Evolutionary conservation across 1,140 invertebrate genomes (phyloP).

Genomic region (Rhopalosiphum padi): DNA sequence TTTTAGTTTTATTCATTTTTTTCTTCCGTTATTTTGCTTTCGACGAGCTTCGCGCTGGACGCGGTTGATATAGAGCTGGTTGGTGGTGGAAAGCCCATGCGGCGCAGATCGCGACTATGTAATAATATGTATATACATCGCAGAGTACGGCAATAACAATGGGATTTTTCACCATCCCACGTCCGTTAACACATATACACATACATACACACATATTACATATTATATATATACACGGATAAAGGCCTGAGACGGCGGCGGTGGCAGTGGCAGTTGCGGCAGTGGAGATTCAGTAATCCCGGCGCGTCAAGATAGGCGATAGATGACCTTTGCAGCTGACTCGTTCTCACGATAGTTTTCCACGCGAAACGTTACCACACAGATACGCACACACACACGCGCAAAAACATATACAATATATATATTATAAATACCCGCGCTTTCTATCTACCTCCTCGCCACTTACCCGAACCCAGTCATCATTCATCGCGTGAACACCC

Average conservation of each 20-base stretch:
- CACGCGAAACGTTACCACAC: constrained; percentile 47
- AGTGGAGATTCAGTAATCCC: constrained; percentile 57
- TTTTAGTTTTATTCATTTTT: constrained; percentile 15
- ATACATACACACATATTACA: neutral
- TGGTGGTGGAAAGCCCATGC: neutral
- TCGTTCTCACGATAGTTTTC: constrained; percentile 55
- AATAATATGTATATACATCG: neutral
- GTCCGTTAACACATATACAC: neutral
- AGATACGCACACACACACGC: neutral
- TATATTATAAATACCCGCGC: neutral
- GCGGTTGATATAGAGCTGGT: neutral
- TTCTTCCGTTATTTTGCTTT: neutral
- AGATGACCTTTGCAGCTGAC: constrained; percentile 58
- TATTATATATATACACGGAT: neutral
- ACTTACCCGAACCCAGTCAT: neutral
- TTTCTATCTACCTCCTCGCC: neutral
- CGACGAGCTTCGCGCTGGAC: neutral
- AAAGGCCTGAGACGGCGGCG: constrained; percentile 36
- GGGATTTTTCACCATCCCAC: constrained; percentile 37
- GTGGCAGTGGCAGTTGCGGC: neutral
- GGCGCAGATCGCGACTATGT: neutral
- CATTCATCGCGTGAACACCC: constrained; percentile 38
- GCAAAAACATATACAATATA: neutral
- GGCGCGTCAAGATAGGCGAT: constrained; percentile 56
- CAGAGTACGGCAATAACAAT: constrained; percentile 20